Evolutionary conservation across 2,888 invertebrate species (phyloP).

Genomic region (Axea sp.): DNA sequence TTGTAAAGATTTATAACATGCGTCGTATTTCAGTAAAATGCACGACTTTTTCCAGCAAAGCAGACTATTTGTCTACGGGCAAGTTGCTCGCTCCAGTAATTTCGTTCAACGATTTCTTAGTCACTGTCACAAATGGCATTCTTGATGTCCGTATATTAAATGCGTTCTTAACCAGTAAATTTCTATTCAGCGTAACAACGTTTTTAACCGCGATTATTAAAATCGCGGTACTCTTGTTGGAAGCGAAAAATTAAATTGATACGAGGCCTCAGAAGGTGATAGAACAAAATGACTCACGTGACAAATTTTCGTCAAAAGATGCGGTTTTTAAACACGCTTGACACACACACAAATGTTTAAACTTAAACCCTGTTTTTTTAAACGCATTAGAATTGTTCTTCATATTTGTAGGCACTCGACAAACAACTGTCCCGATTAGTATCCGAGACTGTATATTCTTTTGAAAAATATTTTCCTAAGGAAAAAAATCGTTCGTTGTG

Average conservation of each 20-base stretch:
- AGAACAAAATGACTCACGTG: no score
- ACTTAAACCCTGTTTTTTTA: no score
- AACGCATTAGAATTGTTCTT: no score
- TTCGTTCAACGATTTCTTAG: slow-evolving; percentile 51
- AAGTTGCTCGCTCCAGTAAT: slow-evolving; percentile 49
- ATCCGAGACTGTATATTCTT: no score
- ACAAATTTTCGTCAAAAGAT: no score
- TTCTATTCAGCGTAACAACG: slow-evolving; percentile 17
- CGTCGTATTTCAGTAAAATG: slow-evolving; percentile 6
- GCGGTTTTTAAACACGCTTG: no score
- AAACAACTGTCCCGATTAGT: no score
- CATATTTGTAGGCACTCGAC: no score
- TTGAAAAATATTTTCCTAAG: no score
- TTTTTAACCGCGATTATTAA: background rate
- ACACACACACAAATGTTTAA: no score
- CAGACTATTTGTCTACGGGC: slow-evolving; percentile 31
- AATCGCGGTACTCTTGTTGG: background rate
- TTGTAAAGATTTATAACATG: no score
- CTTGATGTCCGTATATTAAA: slow-evolving; percentile 24
- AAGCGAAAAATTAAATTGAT: background rate
- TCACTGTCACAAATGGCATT: slow-evolving; percentile 48
- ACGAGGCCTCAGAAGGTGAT: no score
- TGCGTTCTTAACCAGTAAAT: slow-evolving; percentile 12
- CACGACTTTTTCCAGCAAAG: slow-evolving; percentile 34
- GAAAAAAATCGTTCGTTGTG: background rate